Percentiles rank a stretch among this genome's conserved stretches.
Evolutionary conservation across 2,888 invertebrate genomes (phyloP).

Genomic region (Allygus modestus): DNA sequence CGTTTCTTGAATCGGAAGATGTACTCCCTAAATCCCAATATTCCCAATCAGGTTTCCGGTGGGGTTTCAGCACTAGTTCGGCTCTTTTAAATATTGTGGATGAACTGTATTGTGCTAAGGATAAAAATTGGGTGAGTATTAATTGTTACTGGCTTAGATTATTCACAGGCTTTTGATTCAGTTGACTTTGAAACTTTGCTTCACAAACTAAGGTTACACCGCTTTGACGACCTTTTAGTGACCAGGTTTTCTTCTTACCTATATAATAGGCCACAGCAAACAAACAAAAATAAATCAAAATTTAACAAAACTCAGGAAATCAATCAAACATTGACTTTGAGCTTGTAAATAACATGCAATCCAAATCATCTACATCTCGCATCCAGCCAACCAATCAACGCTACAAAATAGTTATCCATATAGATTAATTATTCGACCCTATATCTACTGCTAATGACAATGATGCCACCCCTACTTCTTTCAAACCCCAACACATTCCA

Average conservation of each 20-base stretch:
- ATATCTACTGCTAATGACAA: too few relatives aligned
- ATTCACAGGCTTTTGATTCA: constrained; percentile 23
- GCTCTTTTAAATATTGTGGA: constrained; percentile 21
- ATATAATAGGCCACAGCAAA: not conserved
- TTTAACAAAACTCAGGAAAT: too few relatives aligned
- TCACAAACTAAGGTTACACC: not conserved
- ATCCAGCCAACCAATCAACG: too few relatives aligned
- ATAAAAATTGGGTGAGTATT: not conserved
- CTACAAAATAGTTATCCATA: too few relatives aligned
- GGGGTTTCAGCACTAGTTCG: not conserved
- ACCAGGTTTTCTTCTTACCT: constrained; percentile 1
- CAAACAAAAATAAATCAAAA: too few relatives aligned
- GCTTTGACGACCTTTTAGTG: not conserved
- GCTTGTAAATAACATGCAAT: too few relatives aligned
- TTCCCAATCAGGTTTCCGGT: not conserved
- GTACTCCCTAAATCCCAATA: constrained; percentile 4
- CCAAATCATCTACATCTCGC: too few relatives aligned
- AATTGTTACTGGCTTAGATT: constrained; percentile 12
- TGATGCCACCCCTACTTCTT: too few relatives aligned
- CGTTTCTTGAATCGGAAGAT: not conserved
- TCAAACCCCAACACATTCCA: too few relatives aligned
- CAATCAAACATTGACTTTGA: too few relatives aligned
- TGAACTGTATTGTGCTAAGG: not conserved
- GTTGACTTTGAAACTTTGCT: not conserved
- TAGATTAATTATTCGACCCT: too few relatives aligned